These are phyloP conservation scores for Noctua fimbriata DNA, from an alignment of 2,888 invertebrate species.

Conservation along the genomic window DNA sequence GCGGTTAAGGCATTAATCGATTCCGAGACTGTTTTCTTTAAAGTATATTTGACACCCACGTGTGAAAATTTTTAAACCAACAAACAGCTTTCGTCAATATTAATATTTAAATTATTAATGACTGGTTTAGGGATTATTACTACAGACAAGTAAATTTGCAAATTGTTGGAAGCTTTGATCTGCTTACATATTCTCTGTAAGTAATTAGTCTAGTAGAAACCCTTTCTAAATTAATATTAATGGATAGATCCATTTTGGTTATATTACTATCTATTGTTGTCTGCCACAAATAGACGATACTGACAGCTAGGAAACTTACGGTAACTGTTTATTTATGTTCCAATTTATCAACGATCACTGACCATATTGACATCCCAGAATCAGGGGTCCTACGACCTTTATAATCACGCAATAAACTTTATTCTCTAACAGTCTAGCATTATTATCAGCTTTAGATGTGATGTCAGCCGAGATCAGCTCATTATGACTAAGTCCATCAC, in stretches of 20 bases:
- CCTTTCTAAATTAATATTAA: conserved; percentile 24
- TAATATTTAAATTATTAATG: background rate
- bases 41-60: conserved; percentile 14
- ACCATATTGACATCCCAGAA: conserved; percentile 43
- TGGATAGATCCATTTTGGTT: conserved; percentile 1
- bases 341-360: conserved; percentile 38
- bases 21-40: background rate
- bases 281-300: conserved; percentile 11
- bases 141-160: background rate
- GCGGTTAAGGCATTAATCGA: background rate
- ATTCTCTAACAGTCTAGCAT: conserved; percentile 36
- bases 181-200: conserved; percentile 9
- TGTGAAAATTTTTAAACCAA: background rate
- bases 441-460: conserved; percentile 55
- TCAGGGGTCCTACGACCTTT: conserved; percentile 52
- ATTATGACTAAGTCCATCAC: conserved; percentile 64
- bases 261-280: conserved; percentile 21
- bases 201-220: background rate
- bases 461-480: conserved; percentile 59
- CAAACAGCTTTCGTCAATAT: background rate
- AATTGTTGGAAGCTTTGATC: conserved; percentile 11
- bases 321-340: conserved; percentile 11
- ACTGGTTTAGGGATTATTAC: conserved; percentile 7
- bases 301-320: conserved; percentile 3
- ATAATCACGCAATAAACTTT: conserved; percentile 58